Base-by-base conservation (phyloP, 2,888 invertebrate genomes). In the Synergus gifuensis region DNA sequence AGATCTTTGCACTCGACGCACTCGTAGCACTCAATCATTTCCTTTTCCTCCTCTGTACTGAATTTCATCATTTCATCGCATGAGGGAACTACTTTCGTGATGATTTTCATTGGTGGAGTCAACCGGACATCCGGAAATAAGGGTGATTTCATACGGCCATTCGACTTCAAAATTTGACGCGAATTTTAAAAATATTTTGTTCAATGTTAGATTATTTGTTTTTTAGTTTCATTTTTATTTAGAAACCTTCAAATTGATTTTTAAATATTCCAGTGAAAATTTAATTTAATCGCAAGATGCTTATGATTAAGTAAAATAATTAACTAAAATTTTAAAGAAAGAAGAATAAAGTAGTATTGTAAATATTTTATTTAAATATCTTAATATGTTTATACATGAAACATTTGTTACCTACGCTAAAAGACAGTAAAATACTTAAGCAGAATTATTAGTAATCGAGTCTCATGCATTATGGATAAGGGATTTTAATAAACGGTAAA, bases 321-420 rank as follows among this genome's bases (percentile, higher is more conserved):
- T 14, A 40, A 42, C n/a, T 12, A 40, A 42, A 46, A 44, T 67
- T 18, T 22, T 67, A 36, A 54, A 73, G 4, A 54, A 54, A 69
- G 1, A 60, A 60, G 28, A 60, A 22, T 12, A 3, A 60, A 60
- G 22, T 60, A 60, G 60, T 60, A 18, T 60, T 60, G 60, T 60
- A 46, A 36, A 28, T 28, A 36, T 73, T 69, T 73, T 73, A 73
- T 73, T 73, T 73, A 49, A 73, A 73, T 73, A 54, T 54, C 28
- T 73, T 73, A 73, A 60, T 60, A 22, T 4, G 73, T 73, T 73
- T 73, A 54, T n/a, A 54, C 36, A 12, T 54, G 54, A 36, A 73
- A 54, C 54, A 46, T 54, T n/a, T 49, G n/a, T 40, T 54, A 54
- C 9, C 49, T 54, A 7, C 14, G 49, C 36, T 8, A 40, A 73